Conservation (phyloP, 1,140 invertebrate genomes). For the Drosophila miranda region DNA sequence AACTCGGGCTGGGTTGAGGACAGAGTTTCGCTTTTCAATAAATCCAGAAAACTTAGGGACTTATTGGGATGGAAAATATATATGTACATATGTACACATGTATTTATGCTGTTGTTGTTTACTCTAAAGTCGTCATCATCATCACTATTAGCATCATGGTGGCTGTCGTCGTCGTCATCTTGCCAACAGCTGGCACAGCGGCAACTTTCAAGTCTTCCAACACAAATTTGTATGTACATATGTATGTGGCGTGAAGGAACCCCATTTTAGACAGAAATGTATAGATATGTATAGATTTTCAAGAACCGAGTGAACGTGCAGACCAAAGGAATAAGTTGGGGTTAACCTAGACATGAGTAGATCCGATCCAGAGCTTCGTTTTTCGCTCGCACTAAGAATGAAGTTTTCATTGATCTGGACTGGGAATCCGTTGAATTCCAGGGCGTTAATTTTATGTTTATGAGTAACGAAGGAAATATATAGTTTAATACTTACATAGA, state of each 20-base stretch:
- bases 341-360: no score
- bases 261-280: neutral
- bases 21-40: constrained; percentile 41
- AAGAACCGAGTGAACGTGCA: no score
- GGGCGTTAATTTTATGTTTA: no score
- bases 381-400: no score
- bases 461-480: no score
- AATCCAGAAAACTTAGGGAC: no score
- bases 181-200: constrained; percentile 63
- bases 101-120: constrained; percentile 38
- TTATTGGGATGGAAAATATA: no score
- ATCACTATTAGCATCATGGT: constrained; percentile 7
- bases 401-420: no score
- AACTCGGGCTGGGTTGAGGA: constrained; percentile 19
- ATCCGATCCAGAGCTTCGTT: no score
- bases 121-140: constrained; percentile 36
- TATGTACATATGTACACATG: no score
- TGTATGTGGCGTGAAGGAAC: neutral
- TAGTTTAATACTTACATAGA: constrained; percentile 94
- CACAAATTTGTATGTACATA: constrained; percentile 1
- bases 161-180: constrained; percentile 56
- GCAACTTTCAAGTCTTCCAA: constrained; percentile 55
- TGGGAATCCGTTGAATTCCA: no score
- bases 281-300: neutral
- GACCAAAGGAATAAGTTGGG: no score